Evolutionary conservation across 2,888 invertebrate species (phyloP).

Genomic region (Coremacera marginata): DNA sequence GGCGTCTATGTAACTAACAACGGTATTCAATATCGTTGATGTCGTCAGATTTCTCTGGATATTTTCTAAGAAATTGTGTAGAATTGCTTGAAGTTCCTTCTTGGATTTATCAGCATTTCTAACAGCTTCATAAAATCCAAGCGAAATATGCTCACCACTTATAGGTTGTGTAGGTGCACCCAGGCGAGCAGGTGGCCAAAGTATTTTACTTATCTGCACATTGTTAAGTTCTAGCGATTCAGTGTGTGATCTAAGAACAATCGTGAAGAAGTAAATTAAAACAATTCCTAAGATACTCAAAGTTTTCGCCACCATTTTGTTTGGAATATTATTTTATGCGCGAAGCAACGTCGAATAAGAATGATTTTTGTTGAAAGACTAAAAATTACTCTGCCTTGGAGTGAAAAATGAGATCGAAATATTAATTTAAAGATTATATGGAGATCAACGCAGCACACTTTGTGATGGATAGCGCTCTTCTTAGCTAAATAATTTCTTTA

Average conservation of each 20-base stretch:
- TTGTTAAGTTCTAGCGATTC: not conserved
- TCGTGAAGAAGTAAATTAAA: not conserved
- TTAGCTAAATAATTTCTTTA: not conserved
- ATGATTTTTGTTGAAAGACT: not conserved
- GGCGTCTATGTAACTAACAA: constrained; percentile 35
- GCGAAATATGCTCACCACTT: constrained; percentile 57
- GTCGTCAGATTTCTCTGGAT: constrained; percentile 59
- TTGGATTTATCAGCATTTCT: constrained; percentile 54
- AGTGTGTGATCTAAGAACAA: not conserved
- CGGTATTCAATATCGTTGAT: constrained; percentile 50
- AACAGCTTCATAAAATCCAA: constrained; percentile 55
- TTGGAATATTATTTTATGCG: not conserved
- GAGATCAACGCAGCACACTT: not conserved
- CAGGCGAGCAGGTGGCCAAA: constrained; percentile 38
- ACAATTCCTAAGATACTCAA: not conserved
- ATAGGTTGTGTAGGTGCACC: constrained; percentile 40
- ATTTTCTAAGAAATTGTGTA: constrained; percentile 58
- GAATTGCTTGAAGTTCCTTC: constrained; percentile 52
- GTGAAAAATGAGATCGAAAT: not conserved
- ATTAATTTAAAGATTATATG: not conserved
- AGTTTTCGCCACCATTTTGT: constrained; percentile 2
- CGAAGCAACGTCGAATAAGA: not conserved
- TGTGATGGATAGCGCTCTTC: not conserved
- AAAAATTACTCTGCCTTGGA: not conserved
- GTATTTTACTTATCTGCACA: not conserved